Percentiles rank a stretch among this genome's conserved stretches.
These are phyloP conservation scores for Patiria pectinifera DNA, from an alignment of 53 echinoderm and acorn worm genomes.

Conservation along the genomic window DNA sequence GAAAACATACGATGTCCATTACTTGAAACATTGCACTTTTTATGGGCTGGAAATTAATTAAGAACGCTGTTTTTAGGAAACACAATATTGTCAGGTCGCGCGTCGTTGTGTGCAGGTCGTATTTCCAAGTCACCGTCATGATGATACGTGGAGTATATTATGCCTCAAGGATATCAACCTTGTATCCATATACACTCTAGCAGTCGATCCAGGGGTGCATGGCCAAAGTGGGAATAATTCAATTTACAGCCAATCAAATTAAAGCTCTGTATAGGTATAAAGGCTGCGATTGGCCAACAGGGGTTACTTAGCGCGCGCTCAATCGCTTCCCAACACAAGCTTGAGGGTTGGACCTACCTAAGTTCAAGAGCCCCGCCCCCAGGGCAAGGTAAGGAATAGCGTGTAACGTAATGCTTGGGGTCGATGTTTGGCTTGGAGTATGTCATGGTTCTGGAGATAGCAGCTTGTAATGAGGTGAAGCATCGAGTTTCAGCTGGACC, in stretches of 20 bases:
- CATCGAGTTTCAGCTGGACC: slow-evolving; percentile 32
- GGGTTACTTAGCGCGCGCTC: slow-evolving; percentile 36
- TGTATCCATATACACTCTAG: slow-evolving; percentile 11
- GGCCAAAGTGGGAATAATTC: slow-evolving; percentile 51
- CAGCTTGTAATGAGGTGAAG: slow-evolving; percentile 40
- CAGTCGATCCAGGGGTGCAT: slow-evolving; percentile 23
- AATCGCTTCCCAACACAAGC: slow-evolving; percentile 36
- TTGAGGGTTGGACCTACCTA: slow-evolving; percentile 18
- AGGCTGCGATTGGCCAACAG: slow-evolving; percentile 57
- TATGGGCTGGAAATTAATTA: slow-evolving; percentile 45
- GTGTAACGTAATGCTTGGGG: slow-evolving; percentile 38
- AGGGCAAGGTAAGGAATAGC: neutral
- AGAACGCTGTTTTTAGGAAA: slow-evolving; percentile 25
- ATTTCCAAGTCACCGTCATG: slow-evolving; percentile 26
- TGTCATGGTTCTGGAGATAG: slow-evolving; percentile 34
- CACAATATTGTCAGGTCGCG: slow-evolving; percentile 51
- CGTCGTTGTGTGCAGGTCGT: slow-evolving; percentile 7
- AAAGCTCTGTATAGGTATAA: neutral
- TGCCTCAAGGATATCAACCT: slow-evolving; percentile 39
- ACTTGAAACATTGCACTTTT: slow-evolving; percentile 31
- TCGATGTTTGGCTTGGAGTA: slow-evolving; percentile 49
- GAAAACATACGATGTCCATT: slow-evolving; percentile 37
- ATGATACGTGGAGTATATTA: neutral
- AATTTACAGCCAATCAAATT: slow-evolving; percentile 54
- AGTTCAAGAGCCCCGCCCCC: slow-evolving; percentile 3